Percentiles rank a stretch among this genome's conserved stretches.
These are phyloP conservation scores for Caenorhabditis japonica DNA, from an alignment of 2,888 invertebrate species.

Conservation along the genomic window DNA sequence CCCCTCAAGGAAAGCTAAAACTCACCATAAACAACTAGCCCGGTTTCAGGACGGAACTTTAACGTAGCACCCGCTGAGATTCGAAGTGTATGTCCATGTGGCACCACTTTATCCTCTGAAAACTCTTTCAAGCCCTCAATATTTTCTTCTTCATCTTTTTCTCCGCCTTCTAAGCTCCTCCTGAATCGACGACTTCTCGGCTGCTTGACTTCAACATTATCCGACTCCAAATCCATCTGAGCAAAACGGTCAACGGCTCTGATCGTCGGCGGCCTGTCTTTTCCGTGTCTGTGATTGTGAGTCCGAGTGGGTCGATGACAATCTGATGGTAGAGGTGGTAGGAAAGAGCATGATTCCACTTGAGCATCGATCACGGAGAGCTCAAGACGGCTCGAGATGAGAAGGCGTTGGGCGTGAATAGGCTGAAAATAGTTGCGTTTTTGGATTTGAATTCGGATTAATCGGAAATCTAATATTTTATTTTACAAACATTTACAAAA, in stretches of 20 bases:
- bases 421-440: conserved; percentile 39
- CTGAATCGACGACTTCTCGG: conserved; percentile 13
- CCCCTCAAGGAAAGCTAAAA: not conserved
- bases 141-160: not conserved
- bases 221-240: conserved; percentile 10
- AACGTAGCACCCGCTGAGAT: conserved; percentile 14
- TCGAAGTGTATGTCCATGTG: conserved; percentile 1
- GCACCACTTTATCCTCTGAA: conserved; percentile 9
- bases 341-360: conserved; percentile 56
- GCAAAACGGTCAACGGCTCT: conserved; percentile 34
- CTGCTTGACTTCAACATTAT: conserved; percentile 9
- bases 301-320: conserved; percentile 37
- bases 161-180: conserved; percentile 7
- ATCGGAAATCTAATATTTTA: no score
- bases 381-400: conserved; percentile 53
- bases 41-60: conserved; percentile 22
- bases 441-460: no score
- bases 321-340: conserved; percentile 22
- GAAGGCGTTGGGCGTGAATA: conserved; percentile 47
- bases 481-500: no score
- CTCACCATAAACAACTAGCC: conserved; percentile 25
- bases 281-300: conserved; percentile 47
- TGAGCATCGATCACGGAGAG: conserved; percentile 61
- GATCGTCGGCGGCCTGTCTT: conserved; percentile 18
- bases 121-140: not conserved